phyloP scores from a whole-genome alignment of 1,140 invertebrate genomes.

The Zaprionus capensis region DNA sequence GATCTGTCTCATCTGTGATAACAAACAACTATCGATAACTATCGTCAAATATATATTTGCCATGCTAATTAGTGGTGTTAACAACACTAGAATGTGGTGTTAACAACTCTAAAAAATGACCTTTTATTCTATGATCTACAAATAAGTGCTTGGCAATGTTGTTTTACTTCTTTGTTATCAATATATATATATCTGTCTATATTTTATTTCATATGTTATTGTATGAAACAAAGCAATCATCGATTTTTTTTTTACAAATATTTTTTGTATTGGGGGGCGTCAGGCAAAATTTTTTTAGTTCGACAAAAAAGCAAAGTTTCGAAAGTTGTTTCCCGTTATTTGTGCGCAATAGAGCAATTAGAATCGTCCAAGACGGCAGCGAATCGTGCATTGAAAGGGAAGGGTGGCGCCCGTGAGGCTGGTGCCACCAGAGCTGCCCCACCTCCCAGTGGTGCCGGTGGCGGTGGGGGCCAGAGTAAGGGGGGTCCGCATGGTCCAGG shows the following conservation, averaged over 20 bases:
- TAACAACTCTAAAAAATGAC: too few relatives aligned
- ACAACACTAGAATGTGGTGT: too few relatives aligned
- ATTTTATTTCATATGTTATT: neutral
- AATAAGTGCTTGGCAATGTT: too few relatives aligned
- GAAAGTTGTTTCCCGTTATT: slow-evolving; percentile 8
- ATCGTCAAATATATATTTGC: too few relatives aligned
- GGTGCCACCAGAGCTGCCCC: slow-evolving; percentile 8
- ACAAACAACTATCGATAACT: too few relatives aligned
- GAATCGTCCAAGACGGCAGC: slow-evolving; percentile 20
- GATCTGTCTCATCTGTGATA: too few relatives aligned
- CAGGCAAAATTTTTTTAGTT: slow-evolving; percentile 27
- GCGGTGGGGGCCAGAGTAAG: neutral
- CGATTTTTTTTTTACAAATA: neutral
- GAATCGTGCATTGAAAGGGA: slow-evolving; percentile 31
- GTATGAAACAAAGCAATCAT: neutral
- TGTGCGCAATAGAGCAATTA: neutral
- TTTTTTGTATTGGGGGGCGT: slow-evolving; percentile 9
- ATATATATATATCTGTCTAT: too few relatives aligned
- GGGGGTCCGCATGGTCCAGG: neutral
- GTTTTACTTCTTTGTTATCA: too few relatives aligned
- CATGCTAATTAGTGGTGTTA: too few relatives aligned
- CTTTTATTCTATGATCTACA: too few relatives aligned
- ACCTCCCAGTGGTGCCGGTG: neutral
- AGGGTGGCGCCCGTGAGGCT: slow-evolving; percentile 18
- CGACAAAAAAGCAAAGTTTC: neutral